A percentile compares a stretch with the other conserved stretches of the same genome.
Conservation (phyloP, 2,888 invertebrate genomes). For the Drosophila affinis region DNA sequence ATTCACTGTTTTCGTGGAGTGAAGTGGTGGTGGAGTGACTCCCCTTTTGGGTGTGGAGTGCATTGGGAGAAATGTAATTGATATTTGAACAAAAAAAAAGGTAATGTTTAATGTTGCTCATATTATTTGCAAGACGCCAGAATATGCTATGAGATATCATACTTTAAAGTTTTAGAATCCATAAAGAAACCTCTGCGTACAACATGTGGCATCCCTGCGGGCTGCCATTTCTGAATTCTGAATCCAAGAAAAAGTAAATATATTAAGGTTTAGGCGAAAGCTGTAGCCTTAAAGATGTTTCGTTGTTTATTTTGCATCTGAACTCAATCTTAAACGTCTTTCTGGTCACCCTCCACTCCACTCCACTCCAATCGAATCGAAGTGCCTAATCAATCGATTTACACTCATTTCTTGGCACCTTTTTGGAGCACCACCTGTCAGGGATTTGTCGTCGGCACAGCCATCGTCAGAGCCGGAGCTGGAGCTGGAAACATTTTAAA, state of each 20-base stretch:
- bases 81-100: conserved; percentile 19
- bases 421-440: conserved; percentile 25
- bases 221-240: too few species aligned
- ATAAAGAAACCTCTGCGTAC: neutral
- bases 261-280: too few species aligned
- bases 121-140: conserved; percentile 14
- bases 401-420: conserved; percentile 14
- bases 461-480: conserved; percentile 18
- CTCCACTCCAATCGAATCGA: neutral
- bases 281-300: too few species aligned
- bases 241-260: too few species aligned
- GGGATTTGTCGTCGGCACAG: conserved; percentile 21
- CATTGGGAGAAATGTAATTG: conserved; percentile 12
- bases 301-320: neutral
- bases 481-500: conserved; percentile 50
- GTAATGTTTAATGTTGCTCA: conserved; percentile 1
- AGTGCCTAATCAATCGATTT: conserved; percentile 51
- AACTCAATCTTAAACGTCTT: neutral
- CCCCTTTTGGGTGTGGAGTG: too few species aligned
- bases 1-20: neutral
- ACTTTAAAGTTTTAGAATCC: neutral
- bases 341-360: neutral
- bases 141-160: conserved; percentile 37
- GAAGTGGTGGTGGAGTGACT: too few species aligned
- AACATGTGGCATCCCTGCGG: too few species aligned